Percentiles rank a stretch among this genome's conserved stretches.
Conservation (phyloP, 2,888 invertebrate species). For the Synergus gifuensis region DNA sequence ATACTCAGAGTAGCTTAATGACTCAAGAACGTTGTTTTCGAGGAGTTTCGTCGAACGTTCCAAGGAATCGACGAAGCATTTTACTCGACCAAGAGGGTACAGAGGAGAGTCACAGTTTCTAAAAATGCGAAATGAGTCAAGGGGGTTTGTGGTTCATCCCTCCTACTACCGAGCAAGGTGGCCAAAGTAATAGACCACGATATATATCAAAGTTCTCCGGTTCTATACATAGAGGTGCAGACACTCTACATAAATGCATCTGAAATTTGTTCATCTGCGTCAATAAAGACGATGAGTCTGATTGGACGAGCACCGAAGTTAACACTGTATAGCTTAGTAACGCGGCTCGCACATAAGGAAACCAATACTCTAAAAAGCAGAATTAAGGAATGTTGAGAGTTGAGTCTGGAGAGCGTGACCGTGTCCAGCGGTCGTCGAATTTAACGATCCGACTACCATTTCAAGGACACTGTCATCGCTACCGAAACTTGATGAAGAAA, state of each 20-base stretch:
- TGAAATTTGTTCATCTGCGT: constrained; percentile 64
- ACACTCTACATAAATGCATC: constrained; percentile 65
- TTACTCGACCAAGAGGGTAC: neutral
- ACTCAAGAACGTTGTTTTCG: neutral
- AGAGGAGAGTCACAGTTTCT: constrained; percentile 35
- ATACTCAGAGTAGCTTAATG: neutral
- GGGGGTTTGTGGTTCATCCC: constrained; percentile 44
- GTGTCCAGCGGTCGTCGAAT: constrained; percentile 34
- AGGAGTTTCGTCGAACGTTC: constrained; percentile 15
- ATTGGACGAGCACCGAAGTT: constrained; percentile 15
- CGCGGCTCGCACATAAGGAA: neutral
- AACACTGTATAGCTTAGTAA: constrained; percentile 17
- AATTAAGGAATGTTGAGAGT: neutral
- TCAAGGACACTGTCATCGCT: constrained; percentile 24
- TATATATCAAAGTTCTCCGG: constrained; percentile 55
- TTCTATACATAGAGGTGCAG: constrained; percentile 61
- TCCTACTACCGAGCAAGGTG: constrained; percentile 60
- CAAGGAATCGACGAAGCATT: constrained; percentile 22
- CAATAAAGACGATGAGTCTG: constrained; percentile 48
- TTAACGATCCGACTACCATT: constrained; percentile 25
- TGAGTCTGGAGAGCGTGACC: neutral
- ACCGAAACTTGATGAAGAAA: neutral
- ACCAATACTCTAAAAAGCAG: neutral
- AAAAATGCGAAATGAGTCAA: constrained; percentile 24
- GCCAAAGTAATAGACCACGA: constrained; percentile 60